These are phyloP conservation scores for Pseudorasbora parva DNA, from an alignment of 2,113 vertebrate species.

Conservation along the genomic window DNA sequence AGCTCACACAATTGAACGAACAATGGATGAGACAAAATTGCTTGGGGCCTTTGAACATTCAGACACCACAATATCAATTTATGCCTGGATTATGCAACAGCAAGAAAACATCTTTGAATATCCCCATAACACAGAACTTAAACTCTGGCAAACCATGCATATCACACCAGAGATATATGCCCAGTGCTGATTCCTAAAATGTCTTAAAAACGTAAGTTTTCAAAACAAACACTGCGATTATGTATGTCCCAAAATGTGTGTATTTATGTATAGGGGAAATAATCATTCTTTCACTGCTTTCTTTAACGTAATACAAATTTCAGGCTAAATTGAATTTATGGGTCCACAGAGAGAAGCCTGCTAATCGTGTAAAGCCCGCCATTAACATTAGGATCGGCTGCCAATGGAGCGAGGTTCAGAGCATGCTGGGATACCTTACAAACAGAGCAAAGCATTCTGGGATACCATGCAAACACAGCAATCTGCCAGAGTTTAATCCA, in stretches of 20 bases:
- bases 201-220: constrained; percentile 51
- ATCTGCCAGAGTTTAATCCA: constrained; percentile 18
- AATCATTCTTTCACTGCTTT: constrained; percentile 71
- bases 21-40: neutral
- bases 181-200: constrained; percentile 57
- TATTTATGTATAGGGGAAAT: constrained; percentile 68
- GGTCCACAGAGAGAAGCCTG: constrained; percentile 63
- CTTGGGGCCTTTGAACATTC: neutral
- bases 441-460: constrained; percentile 48
- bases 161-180: constrained; percentile 55
- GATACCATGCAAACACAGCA: constrained; percentile 41
- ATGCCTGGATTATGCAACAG: constrained; percentile 54
- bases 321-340: constrained; percentile 66
- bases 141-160: constrained; percentile 59
- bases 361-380: constrained; percentile 67
- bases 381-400: constrained; percentile 61
- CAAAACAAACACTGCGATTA: constrained; percentile 71
- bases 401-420: constrained; percentile 19
- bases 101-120: constrained; percentile 45
- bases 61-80: constrained; percentile 33
- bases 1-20: neutral
- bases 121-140: constrained; percentile 51
- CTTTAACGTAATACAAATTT: constrained; percentile 70
- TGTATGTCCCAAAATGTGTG: constrained; percentile 63
- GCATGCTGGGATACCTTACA: constrained; percentile 49